phyloP scores from a whole-genome alignment of 1,140 invertebrate species.

The Scaptomyza graminum region DNA sequence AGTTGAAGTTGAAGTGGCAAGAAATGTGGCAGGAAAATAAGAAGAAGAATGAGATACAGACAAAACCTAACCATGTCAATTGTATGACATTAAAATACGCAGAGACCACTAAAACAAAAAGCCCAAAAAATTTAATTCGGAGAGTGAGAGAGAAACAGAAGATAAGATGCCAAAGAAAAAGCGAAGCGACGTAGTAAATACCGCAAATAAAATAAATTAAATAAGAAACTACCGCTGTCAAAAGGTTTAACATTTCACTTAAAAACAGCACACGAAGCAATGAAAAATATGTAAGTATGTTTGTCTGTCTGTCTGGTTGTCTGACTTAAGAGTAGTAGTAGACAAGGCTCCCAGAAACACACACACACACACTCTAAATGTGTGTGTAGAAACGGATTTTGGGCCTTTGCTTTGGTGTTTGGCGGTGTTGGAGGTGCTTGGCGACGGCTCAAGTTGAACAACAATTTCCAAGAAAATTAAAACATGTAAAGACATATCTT shows the following conservation, averaged over 20 bases:
- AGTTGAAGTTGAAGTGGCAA: background rate
- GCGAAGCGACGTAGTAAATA: conserved; percentile 62
- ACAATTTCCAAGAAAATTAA: conserved; percentile 82
- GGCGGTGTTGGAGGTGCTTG: conserved; percentile 30
- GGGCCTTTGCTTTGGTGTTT: conserved; percentile 36
- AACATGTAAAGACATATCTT: conserved; percentile 82
- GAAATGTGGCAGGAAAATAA: background rate
- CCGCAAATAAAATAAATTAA: conserved; percentile 82
- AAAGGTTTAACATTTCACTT: conserved; percentile 82
- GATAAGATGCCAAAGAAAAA: background rate
- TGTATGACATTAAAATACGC: conserved; percentile 75
- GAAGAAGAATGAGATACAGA: conserved; percentile 1
- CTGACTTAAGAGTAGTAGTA: conserved; percentile 6
- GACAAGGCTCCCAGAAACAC: conserved; percentile 25
- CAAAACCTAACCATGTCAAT: conserved; percentile 70
- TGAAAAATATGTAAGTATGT: conserved; percentile 48
- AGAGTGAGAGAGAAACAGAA: conserved; percentile 42
- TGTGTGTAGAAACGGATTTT: conserved; percentile 30
- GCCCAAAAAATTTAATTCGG: conserved; percentile 73
- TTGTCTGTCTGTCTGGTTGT: conserved; percentile 1
- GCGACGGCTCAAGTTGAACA: conserved; percentile 65
- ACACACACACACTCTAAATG: conserved; percentile 11
- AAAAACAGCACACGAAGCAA: conserved; percentile 64
- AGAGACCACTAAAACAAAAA: conserved; percentile 72
- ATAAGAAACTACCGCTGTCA: conserved; percentile 82